These are phyloP conservation scores for Cyphomyrus plagiostoma DNA, from an alignment of 2,113 vertebrate genomes.

Conservation along the genomic window DNA sequence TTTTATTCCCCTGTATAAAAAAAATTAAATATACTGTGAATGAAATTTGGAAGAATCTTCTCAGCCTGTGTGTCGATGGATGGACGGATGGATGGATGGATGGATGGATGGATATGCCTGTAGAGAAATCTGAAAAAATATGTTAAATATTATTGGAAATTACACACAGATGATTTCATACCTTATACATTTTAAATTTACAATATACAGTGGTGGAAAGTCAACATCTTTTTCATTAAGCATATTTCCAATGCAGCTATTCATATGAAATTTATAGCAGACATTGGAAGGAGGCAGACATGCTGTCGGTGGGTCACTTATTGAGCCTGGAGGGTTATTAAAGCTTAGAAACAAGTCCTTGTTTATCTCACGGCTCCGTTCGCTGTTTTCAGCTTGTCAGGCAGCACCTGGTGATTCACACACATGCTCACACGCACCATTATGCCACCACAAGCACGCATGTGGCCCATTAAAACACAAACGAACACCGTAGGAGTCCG, in stretches of 20 bases:
- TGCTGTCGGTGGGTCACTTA: constrained; percentile 34
- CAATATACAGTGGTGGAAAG: neutral
- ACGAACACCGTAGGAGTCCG: neutral
- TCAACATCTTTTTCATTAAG: neutral
- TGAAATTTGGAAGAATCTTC: neutral
- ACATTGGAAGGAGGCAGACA: neutral
- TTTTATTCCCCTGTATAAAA: neutral
- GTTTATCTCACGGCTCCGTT: neutral
- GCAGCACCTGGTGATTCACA: neutral
- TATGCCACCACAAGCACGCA: neutral
- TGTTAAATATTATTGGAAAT: neutral
- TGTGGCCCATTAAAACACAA: neutral
- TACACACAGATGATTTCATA: neutral
- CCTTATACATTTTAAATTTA: neutral
- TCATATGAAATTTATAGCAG: neutral
- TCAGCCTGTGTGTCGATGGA: neutral
- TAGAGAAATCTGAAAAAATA: neutral
- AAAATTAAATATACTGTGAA: neutral
- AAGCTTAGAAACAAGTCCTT: neutral
- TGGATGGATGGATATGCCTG: neutral
- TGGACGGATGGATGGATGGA: neutral
- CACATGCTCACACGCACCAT: neutral
- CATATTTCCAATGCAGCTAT: neutral
- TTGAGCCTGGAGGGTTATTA: constrained; percentile 33
- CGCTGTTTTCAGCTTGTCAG: neutral